A percentile compares a stretch with the other conserved stretches of the same genome.
These are phyloP conservation scores for Lophura nycthemera DNA, from an alignment of 2,113 vertebrate species.

Conservation along the genomic window DNA sequence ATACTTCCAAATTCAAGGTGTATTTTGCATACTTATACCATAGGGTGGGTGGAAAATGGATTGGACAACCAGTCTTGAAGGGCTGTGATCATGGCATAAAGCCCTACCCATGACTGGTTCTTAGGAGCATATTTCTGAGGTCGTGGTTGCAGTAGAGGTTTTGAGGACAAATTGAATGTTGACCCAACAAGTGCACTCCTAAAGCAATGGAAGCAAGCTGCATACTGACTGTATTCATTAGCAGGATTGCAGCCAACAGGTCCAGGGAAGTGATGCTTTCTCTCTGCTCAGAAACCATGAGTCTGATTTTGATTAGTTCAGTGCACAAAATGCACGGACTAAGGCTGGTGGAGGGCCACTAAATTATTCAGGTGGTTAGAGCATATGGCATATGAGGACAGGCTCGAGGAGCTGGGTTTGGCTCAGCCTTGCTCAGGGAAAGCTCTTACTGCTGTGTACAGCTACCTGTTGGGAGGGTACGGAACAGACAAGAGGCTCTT, in stretches of 20 bases:
- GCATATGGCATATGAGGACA: not conserved
- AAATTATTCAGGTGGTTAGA: not conserved
- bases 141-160: not conserved
- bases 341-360: not conserved
- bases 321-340: not conserved
- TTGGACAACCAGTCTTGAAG: not conserved
- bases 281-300: not conserved
- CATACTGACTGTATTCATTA: not conserved
- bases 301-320: not conserved
- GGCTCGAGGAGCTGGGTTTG: not conserved
- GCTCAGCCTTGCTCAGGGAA: not conserved
- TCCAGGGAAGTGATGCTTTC: not conserved
- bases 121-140: not conserved
- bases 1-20: not conserved
- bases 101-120: not conserved
- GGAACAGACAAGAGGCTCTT: not conserved
- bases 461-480: not conserved
- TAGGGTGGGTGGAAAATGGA: not conserved
- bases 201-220: not conserved
- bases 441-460: not conserved
- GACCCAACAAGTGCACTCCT: not conserved
- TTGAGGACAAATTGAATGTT: not conserved
- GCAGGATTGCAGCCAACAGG: not conserved
- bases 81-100: not conserved
- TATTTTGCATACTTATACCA: not conserved